Conservation (phyloP, 2,888 invertebrate genomes). For the Cryptophagus acutangulus region DNA sequence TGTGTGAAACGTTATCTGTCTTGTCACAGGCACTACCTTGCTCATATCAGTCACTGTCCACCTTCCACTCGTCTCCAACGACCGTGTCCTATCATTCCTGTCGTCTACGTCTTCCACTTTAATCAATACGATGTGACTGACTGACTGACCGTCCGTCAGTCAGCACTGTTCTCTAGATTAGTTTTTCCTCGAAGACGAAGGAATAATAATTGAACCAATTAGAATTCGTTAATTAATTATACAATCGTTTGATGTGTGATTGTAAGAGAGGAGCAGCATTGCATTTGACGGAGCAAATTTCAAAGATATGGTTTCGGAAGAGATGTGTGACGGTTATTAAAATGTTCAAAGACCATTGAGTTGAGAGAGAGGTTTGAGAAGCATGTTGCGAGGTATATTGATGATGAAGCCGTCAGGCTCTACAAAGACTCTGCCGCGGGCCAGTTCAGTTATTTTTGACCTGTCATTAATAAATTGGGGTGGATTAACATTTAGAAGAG, state of each 20-base stretch:
- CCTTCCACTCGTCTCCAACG: slow-evolving; percentile 30
- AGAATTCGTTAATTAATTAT: too few relatives aligned
- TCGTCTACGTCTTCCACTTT: slow-evolving; percentile 22
- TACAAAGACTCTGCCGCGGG: slow-evolving; percentile 44
- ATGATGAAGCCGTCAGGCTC: slow-evolving; percentile 31
- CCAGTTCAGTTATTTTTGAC: slow-evolving; percentile 46
- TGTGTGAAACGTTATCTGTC: slow-evolving; percentile 30
- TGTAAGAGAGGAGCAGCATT: too few relatives aligned
- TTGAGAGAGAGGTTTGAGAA: slow-evolving; percentile 3
- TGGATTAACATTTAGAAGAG: slow-evolving; percentile 42
- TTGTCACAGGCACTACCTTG: slow-evolving; percentile 37
- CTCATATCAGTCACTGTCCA: slow-evolving; percentile 36
- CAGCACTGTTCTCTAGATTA: too few relatives aligned
- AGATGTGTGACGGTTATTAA: slow-evolving; percentile 40
- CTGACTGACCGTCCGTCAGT: too few relatives aligned
- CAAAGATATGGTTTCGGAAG: too few relatives aligned
- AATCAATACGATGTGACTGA: slow-evolving; percentile 30
- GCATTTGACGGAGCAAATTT: too few relatives aligned
- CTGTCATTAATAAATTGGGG: slow-evolving; percentile 48
- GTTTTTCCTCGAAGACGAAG: too few relatives aligned
- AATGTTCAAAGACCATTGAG: slow-evolving; percentile 41
- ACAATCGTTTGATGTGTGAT: too few relatives aligned
- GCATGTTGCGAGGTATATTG: slow-evolving; percentile 44
- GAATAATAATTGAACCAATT: too few relatives aligned
- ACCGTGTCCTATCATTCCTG: slow-evolving; percentile 19